phyloP scores from a whole-genome alignment of 1,140 invertebrate genomes.

The Aphaenogaster ashmeadi region DNA sequence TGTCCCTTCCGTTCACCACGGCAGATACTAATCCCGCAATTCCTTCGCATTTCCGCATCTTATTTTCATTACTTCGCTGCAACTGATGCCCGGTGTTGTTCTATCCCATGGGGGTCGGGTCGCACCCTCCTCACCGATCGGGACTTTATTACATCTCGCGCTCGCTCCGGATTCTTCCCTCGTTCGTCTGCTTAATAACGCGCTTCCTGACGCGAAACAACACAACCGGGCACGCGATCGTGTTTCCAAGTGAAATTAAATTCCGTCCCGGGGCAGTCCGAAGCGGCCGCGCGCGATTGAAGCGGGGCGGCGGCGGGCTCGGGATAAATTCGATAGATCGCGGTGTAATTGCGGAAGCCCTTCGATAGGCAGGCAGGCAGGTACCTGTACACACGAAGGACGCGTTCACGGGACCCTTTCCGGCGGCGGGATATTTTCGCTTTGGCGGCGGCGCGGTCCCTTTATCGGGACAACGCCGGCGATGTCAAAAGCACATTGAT shows the following conservation, averaged over 20 bases:
- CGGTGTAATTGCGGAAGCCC: constrained; percentile 35
- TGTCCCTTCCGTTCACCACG: neutral
- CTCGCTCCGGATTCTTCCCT: constrained; percentile 14
- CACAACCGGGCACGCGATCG: constrained; percentile 15
- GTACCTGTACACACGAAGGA: neutral
- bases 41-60: neutral
- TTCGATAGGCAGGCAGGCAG: neutral
- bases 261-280: constrained; percentile 22
- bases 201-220: constrained; percentile 31
- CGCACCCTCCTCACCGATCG: neutral
- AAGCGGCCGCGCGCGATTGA: neutral
- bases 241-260: constrained; percentile 54
- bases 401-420: neutral
- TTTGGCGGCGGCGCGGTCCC: constrained; percentile 16
- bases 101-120: neutral
- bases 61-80: neutral
- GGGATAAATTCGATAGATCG: constrained; percentile 45
- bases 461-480: constrained; percentile 61
- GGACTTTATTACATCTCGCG: constrained; percentile 34
- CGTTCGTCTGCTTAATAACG: constrained; percentile 45
- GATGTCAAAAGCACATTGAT: constrained; percentile 78
- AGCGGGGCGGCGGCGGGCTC: neutral
- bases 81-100: neutral
- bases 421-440: constrained; percentile 61
- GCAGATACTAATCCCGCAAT: neutral